A percentile compares a stretch with the other conserved stretches of the same genome.
These are phyloP conservation scores for Danio jaintianensis DNA, from an alignment of 2,797 vertebrate genomes.

Conservation along the genomic window DNA sequence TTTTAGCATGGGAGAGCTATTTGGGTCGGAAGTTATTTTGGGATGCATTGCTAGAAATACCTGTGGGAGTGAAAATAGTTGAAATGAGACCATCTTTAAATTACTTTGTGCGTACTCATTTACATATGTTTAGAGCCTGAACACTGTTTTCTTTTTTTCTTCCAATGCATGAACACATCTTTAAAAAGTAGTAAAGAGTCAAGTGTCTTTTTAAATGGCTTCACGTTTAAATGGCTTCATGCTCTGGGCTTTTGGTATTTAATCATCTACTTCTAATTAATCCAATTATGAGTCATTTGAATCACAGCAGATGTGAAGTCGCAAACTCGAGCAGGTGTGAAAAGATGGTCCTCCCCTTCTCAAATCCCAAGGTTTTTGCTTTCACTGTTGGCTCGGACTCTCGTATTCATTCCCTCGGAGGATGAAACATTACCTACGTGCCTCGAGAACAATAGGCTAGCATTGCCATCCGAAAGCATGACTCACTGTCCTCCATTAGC, in stretches of 20 bases:
- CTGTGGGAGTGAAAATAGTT: constrained; percentile 79
- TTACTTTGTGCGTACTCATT: constrained; percentile 39
- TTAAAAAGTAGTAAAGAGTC: neutral
- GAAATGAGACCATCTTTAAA: constrained; percentile 78
- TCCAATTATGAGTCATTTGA: constrained; percentile 39
- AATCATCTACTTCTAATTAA: constrained; percentile 25
- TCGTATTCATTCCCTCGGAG: constrained; percentile 15
- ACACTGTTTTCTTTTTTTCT: constrained; percentile 4
- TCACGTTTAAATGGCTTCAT: neutral
- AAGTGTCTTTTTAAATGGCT: neutral
- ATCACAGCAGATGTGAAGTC: constrained; percentile 16
- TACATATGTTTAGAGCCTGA: constrained; percentile 1
- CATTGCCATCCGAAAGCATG: constrained; percentile 19
- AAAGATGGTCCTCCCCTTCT: constrained; percentile 11
- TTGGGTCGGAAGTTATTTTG: constrained; percentile 84
- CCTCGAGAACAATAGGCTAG: constrained; percentile 47
- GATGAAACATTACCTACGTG: constrained; percentile 45
- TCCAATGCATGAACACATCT: neutral
- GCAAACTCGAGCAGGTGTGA: constrained; percentile 31
- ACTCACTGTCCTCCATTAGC: constrained; percentile 50
- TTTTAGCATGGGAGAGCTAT: constrained; percentile 77
- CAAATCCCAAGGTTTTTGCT: constrained; percentile 47
- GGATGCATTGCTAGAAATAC: constrained; percentile 83
- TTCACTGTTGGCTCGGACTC: constrained; percentile 45
- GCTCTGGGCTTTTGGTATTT: constrained; percentile 17